Conservation (phyloP, 2,113 vertebrate genomes). For the Kryptolebias marmoratus region DNA sequence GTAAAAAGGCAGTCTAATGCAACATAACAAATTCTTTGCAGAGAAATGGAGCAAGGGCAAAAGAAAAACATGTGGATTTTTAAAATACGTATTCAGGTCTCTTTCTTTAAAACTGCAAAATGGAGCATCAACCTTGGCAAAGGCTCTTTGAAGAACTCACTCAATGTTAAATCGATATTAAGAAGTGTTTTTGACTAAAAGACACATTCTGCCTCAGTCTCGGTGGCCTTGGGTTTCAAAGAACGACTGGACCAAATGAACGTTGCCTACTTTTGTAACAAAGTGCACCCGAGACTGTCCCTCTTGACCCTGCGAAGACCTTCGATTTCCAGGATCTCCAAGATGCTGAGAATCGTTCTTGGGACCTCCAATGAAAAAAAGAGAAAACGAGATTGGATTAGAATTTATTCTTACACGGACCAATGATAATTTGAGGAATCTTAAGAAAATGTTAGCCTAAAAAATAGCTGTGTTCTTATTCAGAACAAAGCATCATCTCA, state of each 20-base stretch:
- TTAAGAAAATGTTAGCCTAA: too few relatives aligned
- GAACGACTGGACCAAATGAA: slow-evolving; percentile 12
- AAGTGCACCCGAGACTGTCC: slow-evolving; percentile 73
- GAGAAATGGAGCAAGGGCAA: too few relatives aligned
- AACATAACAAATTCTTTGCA: too few relatives aligned
- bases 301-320: slow-evolving; percentile 79
- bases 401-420: neutral
- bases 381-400: neutral
- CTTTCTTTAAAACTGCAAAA: too few relatives aligned
- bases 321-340: slow-evolving; percentile 86
- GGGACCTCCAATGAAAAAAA: slow-evolving; percentile 83
- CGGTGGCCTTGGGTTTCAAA: slow-evolving; percentile 1
- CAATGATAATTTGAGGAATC: neutral
- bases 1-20: too few relatives aligned
- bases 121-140: too few relatives aligned
- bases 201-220: neutral
- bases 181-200: neutral
- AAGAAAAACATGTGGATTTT: too few relatives aligned
- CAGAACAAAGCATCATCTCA: slow-evolving; percentile 54
- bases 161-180: neutral
- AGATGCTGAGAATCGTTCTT: slow-evolving; percentile 85
- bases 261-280: slow-evolving; percentile 78
- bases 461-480: too few relatives aligned
- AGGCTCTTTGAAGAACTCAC: too few relatives aligned
- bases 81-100: too few relatives aligned